Percentiles rank a stretch among this genome's conserved stretches.
Evolutionary conservation across 2,888 invertebrate species (phyloP).

Genomic region (Plagodis dolabraria): DNA sequence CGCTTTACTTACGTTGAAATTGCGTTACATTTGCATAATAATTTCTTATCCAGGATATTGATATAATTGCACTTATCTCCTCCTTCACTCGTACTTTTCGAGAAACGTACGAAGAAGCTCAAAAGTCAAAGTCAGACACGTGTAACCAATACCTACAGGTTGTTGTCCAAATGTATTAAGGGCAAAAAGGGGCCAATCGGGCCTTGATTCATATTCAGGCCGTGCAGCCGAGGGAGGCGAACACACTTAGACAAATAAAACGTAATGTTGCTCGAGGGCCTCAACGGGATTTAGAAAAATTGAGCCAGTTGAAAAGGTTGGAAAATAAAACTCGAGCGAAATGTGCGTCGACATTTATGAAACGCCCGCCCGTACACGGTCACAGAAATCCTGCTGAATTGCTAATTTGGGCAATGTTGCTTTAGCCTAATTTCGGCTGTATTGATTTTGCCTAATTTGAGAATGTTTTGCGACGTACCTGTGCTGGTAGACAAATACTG

Average conservation of each 20-base stretch:
- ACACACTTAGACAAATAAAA: constrained; percentile 24
- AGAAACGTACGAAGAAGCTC: no score
- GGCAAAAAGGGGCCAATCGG: constrained; percentile 31
- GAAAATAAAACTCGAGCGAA: constrained; percentile 7
- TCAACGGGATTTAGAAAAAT: constrained; percentile 16
- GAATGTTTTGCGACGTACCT: no score
- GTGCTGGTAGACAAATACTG: no score
- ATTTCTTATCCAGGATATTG: no score
- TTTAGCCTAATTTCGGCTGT: neutral
- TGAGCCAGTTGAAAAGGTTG: constrained; percentile 10
- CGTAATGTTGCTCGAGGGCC: constrained; percentile 10
- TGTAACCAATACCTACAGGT: neutral
- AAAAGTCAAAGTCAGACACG: no score
- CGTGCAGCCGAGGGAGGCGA: constrained; percentile 5
- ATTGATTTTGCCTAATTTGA: no score
- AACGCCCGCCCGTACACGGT: neutral
- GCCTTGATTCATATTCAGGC: constrained; percentile 28
- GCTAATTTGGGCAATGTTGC: neutral
- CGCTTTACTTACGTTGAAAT: no score
- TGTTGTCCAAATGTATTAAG: constrained; percentile 32
- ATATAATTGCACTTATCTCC: no score
- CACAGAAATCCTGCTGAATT: neutral
- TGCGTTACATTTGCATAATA: no score
- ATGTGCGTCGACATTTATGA: neutral
- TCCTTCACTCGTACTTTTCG: no score